These are phyloP conservation scores for Gallinago media DNA, from an alignment of 2,113 vertebrate species.

Conservation along the genomic window DNA sequence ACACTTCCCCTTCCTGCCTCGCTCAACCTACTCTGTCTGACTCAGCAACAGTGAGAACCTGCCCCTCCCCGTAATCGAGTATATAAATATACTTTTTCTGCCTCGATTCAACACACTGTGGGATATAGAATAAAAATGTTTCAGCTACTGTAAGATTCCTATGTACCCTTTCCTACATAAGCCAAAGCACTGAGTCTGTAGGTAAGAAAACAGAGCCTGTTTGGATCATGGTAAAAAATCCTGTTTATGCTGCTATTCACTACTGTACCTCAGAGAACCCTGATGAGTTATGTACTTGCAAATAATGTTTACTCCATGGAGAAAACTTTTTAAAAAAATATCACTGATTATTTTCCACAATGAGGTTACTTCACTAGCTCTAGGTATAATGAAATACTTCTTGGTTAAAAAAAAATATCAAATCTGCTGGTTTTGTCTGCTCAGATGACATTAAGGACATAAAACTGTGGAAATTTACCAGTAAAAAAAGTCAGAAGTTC, in stretches of 20 bases:
- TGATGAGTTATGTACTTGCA: neutral
- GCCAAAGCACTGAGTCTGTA: neutral
- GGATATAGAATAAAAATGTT: neutral
- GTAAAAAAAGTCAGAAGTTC: neutral
- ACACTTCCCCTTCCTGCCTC: neutral
- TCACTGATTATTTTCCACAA: neutral
- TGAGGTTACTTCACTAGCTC: neutral
- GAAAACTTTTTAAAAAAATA: neutral
- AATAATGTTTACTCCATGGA: neutral
- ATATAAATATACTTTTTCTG: neutral
- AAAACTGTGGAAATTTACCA: neutral
- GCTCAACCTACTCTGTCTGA: neutral
- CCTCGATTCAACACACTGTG: accelerated
- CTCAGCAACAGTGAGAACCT: neutral
- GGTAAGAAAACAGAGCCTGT: neutral
- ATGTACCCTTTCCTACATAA: neutral
- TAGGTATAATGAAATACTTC: neutral
- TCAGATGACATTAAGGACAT: neutral
- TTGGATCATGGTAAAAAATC: neutral
- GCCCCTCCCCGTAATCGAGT: neutral
- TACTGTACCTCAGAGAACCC: neutral
- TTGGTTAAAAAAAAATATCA: neutral
- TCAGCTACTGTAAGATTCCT: neutral
- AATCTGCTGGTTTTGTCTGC: neutral
- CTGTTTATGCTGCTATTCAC: neutral